These are phyloP conservation scores for Halcyon chelicuti DNA, from an alignment of 2,797 vertebrate species.

Conservation along the genomic window DNA sequence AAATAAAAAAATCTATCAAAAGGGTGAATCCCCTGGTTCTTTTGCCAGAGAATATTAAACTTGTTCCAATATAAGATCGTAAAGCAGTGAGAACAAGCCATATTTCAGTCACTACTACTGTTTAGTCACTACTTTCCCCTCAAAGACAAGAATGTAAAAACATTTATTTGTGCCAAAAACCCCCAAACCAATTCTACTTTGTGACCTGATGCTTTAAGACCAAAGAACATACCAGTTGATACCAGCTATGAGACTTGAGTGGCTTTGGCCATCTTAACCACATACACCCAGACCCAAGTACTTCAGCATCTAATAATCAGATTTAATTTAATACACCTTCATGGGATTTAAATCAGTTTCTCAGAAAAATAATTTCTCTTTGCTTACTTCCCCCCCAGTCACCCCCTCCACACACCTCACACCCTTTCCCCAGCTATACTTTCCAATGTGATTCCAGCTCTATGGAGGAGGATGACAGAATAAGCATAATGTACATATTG, in stretches of 20 bases:
- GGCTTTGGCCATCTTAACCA: not conserved
- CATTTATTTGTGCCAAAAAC: not conserved
- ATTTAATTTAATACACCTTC: not conserved
- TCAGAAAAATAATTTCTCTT: not conserved
- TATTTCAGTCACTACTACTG: not conserved
- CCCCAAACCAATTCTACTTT: not conserved
- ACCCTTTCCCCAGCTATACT: not conserved
- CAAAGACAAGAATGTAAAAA: not conserved
- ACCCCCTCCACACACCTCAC: too few species aligned
- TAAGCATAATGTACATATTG: not conserved
- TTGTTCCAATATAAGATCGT: not conserved
- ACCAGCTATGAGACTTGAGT: not conserved
- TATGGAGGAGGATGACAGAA: not conserved
- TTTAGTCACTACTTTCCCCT: not conserved
- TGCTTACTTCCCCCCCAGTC: not conserved
- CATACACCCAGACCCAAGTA: not conserved
- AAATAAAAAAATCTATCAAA: too few species aligned
- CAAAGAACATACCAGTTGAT: not conserved
- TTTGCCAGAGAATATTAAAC: not conserved
- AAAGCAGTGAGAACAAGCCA: not conserved
- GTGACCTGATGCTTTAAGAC: not conserved
- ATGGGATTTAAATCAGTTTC: not conserved
- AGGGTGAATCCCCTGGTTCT: not conserved
- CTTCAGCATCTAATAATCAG: not conserved
- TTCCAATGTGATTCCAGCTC: not conserved